phyloP scores from a whole-genome alignment of 92 coral and sea anemone genomes.

The Bergia puertoricense region DNA sequence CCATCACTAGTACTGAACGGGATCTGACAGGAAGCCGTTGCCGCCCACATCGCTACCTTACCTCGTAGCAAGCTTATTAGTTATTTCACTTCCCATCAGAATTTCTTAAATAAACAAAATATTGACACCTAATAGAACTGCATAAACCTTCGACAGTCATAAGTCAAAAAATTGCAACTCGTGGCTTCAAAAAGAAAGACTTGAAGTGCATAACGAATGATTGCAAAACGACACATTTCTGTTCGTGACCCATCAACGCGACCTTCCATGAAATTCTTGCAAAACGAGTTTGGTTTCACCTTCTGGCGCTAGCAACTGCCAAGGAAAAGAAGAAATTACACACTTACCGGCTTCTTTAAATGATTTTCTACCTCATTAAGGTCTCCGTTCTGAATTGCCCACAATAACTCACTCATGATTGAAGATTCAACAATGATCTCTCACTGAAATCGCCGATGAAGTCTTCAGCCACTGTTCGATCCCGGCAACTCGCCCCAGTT shows the following conservation, averaged over 20 bases:
- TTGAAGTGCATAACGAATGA: neutral
- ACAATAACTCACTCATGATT: constrained; percentile 22
- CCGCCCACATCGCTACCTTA: neutral
- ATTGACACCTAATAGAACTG: neutral
- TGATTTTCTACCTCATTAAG: constrained; percentile 21
- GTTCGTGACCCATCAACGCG: constrained; percentile 12
- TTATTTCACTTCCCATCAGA: neutral
- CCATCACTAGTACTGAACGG: neutral
- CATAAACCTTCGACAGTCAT: neutral
- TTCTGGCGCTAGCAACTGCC: neutral
- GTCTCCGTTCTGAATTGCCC: constrained; percentile 36
- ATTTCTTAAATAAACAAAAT: neutral
- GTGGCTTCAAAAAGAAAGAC: neutral
- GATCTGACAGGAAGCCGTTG: constrained; percentile 19
- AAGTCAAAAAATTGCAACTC: neutral
- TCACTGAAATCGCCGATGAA: neutral
- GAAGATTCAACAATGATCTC: constrained; percentile 8
- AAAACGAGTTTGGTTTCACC: constrained; percentile 11
- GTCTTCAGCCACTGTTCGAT: neutral
- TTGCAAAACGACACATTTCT: neutral
- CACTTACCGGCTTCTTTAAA: constrained; percentile 25
- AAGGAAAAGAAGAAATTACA: neutral
- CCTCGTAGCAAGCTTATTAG: too few species aligned
- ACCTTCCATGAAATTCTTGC: constrained; percentile 17
- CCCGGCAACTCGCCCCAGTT: neutral